A percentile compares a stretch with the other conserved stretches of the same genome.
Conservation (phyloP, 1,140 invertebrate species). For the Octopus bimaculoides region DNA sequence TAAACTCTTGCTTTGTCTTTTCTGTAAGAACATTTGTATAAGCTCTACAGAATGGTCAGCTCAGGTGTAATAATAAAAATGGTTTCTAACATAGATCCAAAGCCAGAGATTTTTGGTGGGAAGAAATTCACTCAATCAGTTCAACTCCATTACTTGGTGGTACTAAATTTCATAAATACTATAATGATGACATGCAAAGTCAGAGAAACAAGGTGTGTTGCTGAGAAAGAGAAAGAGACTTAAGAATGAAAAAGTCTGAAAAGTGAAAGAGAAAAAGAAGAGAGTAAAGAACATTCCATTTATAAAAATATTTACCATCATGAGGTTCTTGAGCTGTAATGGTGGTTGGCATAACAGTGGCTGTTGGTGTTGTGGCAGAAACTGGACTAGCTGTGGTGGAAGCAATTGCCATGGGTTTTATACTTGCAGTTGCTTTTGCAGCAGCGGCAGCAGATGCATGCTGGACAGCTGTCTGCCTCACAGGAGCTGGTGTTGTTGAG, state of each 20-base stretch:
- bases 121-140: neutral
- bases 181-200: neutral
- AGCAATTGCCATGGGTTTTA: slow-evolving; percentile 81
- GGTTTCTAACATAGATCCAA: too few relatives aligned
- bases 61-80: too few relatives aligned
- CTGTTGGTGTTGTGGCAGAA: slow-evolving; percentile 60
- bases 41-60: too few relatives aligned
- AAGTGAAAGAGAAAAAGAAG: neutral
- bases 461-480: slow-evolving; percentile 42
- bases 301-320: slow-evolving; percentile 23
- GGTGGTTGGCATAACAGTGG: slow-evolving; percentile 71
- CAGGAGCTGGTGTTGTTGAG: slow-evolving; percentile 34
- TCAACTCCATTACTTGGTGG: too few relatives aligned
- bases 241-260: neutral
- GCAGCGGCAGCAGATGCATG: slow-evolving; percentile 46
- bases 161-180: neutral
- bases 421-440: slow-evolving; percentile 73
- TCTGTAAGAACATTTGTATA: too few relatives aligned
- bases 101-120: too few relatives aligned
- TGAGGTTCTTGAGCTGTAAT: slow-evolving; percentile 38
- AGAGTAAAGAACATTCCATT: neutral
- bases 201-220: neutral
- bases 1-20: too few relatives aligned
- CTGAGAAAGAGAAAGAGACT: neutral
- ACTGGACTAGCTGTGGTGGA: slow-evolving; percentile 47